Evolutionary conservation across 2,797 vertebrate genomes (phyloP).

Genomic region (Gastrophryne carolinensis): DNA sequence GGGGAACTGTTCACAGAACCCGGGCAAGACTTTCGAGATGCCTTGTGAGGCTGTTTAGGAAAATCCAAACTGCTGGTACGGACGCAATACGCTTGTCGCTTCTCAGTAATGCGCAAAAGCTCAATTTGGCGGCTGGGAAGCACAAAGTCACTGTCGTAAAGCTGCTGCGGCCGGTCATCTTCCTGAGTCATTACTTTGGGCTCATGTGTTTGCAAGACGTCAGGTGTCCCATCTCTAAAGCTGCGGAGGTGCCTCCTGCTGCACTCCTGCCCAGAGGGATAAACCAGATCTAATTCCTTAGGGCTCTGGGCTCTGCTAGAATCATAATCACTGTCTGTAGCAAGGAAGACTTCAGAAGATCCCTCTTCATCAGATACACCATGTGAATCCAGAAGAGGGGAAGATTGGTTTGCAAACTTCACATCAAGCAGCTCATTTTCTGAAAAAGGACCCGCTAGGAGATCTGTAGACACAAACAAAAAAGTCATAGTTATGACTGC

Average conservation of each 20-base stretch:
- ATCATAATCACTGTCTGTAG: constrained; percentile 86
- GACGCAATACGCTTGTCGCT: constrained; percentile 85
- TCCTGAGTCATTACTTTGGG: constrained; percentile 56
- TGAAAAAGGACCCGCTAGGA: constrained; percentile 29
- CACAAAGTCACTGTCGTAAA: constrained; percentile 88
- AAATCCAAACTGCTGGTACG: constrained; percentile 89
- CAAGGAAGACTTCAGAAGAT: constrained; percentile 88
- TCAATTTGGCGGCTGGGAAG: constrained; percentile 89
- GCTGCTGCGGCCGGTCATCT: constrained; percentile 58
- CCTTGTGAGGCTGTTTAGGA: constrained; percentile 65
- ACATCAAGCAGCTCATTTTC: constrained; percentile 46
- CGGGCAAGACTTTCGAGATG: constrained; percentile 64
- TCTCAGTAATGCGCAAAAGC: constrained; percentile 86
- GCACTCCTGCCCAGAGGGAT: constrained; percentile 65
- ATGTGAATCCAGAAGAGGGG: constrained; percentile 54
- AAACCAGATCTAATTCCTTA: constrained; percentile 83
- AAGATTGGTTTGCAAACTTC: constrained; percentile 45
- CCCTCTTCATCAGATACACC: constrained; percentile 82
- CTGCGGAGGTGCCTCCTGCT: constrained; percentile 54
- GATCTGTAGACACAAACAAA: constrained; percentile 15
- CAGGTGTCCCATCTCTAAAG: constrained; percentile 70
- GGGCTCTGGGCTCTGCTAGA: constrained; percentile 86
- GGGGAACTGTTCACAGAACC: constrained; percentile 64
- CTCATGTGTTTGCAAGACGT: constrained; percentile 80
- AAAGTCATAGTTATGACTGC: not conserved